Evolutionary conservation across 2,797 vertebrate species (phyloP).

Genomic region (Podargus strigoides): DNA sequence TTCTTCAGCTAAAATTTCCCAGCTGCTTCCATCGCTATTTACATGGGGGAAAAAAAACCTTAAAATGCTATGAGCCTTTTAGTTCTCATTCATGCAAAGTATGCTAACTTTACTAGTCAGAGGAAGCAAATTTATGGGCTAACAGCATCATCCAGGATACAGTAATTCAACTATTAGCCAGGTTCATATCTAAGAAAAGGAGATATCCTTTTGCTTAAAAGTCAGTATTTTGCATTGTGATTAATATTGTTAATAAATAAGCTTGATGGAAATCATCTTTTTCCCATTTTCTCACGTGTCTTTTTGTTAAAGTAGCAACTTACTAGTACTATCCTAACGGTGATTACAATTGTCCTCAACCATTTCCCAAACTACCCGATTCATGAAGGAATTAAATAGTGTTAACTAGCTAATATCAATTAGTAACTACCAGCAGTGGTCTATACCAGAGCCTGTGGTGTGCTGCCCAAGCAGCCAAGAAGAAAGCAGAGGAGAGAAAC

Average conservation of each 20-base stretch:
- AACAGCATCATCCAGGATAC: background rate
- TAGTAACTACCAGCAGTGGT: background rate
- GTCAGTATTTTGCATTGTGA: background rate
- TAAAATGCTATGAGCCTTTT: background rate
- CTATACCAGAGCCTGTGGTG: accelerated
- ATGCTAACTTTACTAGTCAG: background rate
- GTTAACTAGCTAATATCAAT: background rate
- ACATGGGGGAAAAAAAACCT: background rate
- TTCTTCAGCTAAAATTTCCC: constrained; percentile 3
- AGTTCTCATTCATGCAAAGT: background rate
- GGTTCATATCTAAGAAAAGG: background rate
- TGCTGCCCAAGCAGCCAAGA: background rate
- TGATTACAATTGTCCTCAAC: background rate
- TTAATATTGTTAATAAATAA: background rate
- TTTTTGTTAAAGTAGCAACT: background rate
- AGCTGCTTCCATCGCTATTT: background rate
- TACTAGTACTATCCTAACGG: background rate
- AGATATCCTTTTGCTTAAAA: background rate
- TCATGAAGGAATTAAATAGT: background rate
- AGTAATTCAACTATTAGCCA: background rate
- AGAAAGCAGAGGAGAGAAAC: background rate
- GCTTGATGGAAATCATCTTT: background rate
- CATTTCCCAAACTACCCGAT: background rate
- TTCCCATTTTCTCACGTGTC: background rate
- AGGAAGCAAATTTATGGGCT: background rate